Evolutionary conservation across 2,797 vertebrate genomes (phyloP), one percentile per base, ranked within the genome.

Genomic region (Agapornis canus): DNA sequence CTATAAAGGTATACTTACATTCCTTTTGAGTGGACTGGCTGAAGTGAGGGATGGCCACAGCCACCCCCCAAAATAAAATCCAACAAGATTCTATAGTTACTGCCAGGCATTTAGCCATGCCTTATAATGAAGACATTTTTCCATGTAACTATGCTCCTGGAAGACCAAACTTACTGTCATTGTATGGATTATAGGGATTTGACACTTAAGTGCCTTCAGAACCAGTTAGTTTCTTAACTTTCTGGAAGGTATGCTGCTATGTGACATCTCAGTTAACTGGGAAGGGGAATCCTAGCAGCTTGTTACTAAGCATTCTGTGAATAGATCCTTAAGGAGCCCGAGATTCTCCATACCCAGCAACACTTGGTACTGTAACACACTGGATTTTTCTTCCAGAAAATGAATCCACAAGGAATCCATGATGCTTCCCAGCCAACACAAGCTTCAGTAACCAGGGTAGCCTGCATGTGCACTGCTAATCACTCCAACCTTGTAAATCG

Each of bases 391-490:
- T 92, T 71, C 73, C 76, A 81, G 48, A 85, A 92, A 91, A 68
- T 4, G 66, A 90, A 80, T 64, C 65, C 64, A 91, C 71, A 91
- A 71, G 2, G 48, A 89, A 81, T 61, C 63, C 61, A 92, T 56
- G 42, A 9, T 47, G 57, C 85, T 88, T 89, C 57, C 52, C 81
- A 95, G 78, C 56, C 71, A 95, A 25, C 65, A 64, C 82, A 90
- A 51, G 92, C 75, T 79, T 94, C 96, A 92, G 66, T 81, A 85
- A 68, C 51, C 88, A 96, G 92, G 14, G 14, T 79, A 91, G 60
- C 76, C 40, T 94, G 78, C 94, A 96, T 96, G 72, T 94, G 68
- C 92, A 54, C 70, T 88, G 59, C 96, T 98, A 95, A 97, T 97
- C 87, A 97, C 94, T 97, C 83, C 95, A 77, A 80, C 95, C 86